Evolutionary conservation across 2,113 vertebrate genomes (phyloP), one percentile per base, ranked within the genome.

Genomic region (Mormyrus iriodes): DNA sequence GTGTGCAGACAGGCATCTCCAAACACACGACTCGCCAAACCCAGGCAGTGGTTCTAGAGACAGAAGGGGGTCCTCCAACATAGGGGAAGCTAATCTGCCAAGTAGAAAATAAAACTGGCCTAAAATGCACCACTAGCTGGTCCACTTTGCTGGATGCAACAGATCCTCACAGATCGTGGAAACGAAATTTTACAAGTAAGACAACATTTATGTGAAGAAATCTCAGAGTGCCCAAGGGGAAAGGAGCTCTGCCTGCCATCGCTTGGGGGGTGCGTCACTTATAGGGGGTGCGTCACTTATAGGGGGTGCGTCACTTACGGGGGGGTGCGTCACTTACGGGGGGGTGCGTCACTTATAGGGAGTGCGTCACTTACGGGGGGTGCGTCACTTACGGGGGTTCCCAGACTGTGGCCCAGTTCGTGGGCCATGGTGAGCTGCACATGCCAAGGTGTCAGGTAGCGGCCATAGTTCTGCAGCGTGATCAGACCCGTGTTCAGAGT

Each of bases 401-500:
- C 96, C 85, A 97, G 90, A 88, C 96, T 97, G 94, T 97, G 97
- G 3, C 96, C 96, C 15, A 97, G 92, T 87, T 97, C 97, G 15
- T 97, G 97, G 3, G 96, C 96, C 0, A 97, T 69, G 27, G 96
- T 96, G 79, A 97, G 92, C 87, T 96, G 96, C 88, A 97, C 91
- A 6, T 94, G 92, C 31, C 92, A 94, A 3, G 94, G 61, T 1
- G 96, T 95, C 42, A 96, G 92, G 88, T 95, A 94, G 83, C 91
- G 91, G 85, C 96, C 96, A 0, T 95, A 97, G 90, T 96, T 97
- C 94, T 96, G 95, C 90, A 97, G 90, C 0, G 96, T 97, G 89
- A 97, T 90, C 92, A 97, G 87, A 15, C 96, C 97, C 0, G 96
- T 97, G 93, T 97, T 97, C 73, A 95, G 92, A 39, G 94, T 95